Percentiles rank a stretch among this genome's conserved stretches.
Conservation (phyloP, 2,888 invertebrate genomes). For the Asteroscopus sphinx region DNA sequence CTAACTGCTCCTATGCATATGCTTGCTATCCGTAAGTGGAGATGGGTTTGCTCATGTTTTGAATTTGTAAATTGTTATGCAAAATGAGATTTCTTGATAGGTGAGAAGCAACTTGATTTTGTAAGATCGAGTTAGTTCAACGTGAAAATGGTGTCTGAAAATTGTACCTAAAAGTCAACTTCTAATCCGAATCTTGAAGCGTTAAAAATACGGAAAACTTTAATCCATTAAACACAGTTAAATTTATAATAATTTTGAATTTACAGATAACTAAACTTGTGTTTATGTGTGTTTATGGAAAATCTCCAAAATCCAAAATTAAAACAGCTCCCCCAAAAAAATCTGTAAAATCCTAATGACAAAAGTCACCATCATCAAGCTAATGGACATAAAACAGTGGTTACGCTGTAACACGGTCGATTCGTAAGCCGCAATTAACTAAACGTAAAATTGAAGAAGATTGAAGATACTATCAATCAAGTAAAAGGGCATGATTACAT, state of each 20-base stretch:
- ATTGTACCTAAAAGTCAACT: not conserved
- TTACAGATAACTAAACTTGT: not conserved
- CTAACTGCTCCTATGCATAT: slow-evolving; percentile 83
- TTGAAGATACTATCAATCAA: slow-evolving; percentile 83
- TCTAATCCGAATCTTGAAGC: not conserved
- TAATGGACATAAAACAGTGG: slow-evolving; percentile 69
- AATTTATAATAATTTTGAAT: not conserved
- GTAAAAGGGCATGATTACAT: slow-evolving; percentile 84
- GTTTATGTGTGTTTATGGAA: not conserved
- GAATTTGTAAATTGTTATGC: slow-evolving; percentile 60
- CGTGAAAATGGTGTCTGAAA: not conserved
- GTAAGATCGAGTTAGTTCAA: slow-evolving; percentile 11
- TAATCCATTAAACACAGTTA: not conserved
- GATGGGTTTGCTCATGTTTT: slow-evolving; percentile 67
- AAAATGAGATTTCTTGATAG: slow-evolving; percentile 49
- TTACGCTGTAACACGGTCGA: slow-evolving; percentile 64
- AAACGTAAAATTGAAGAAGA: slow-evolving; percentile 79
- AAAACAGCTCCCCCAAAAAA: slow-evolving; percentile 18
- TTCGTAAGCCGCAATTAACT: slow-evolving; percentile 74
- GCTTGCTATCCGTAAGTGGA: slow-evolving; percentile 68
- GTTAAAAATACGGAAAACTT: no score
- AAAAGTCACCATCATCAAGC: slow-evolving; percentile 65
- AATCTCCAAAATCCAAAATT: not conserved
- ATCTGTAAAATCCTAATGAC: slow-evolving; percentile 51
- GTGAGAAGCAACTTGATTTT: slow-evolving; percentile 16